Percentiles rank a stretch among this genome's conserved stretches.
phyloP scores from a whole-genome alignment of 2,113 vertebrate species.

The Pycnonotus jocosus region DNA sequence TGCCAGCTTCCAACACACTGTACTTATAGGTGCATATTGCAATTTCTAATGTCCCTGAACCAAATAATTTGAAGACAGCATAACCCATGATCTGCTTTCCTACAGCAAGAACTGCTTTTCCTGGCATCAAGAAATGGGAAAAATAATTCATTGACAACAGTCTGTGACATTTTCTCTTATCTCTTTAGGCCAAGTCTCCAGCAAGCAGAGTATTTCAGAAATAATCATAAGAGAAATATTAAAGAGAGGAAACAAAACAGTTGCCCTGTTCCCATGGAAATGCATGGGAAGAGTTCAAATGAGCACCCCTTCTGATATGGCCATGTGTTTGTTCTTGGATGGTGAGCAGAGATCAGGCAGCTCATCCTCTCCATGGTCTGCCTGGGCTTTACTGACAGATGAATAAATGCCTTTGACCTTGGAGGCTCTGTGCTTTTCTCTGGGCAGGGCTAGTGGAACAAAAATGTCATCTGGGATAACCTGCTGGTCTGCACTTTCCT shows the following conservation, averaged over 20 bases:
- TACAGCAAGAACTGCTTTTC: slow-evolving; percentile 12
- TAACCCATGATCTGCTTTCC: neutral
- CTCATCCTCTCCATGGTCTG: neutral
- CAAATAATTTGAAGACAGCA: neutral
- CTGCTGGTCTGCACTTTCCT: neutral
- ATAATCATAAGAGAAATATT: neutral
- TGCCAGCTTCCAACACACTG: neutral
- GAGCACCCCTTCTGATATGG: neutral
- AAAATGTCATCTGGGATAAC: neutral
- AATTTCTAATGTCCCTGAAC: neutral
- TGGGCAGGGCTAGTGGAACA: neutral
- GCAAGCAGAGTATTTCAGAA: neutral
- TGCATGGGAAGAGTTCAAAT: neutral
- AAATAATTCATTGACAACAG: slow-evolving; percentile 1
- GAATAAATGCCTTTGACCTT: neutral
- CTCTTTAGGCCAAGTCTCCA: slow-evolving; percentile 5
- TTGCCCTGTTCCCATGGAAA: neutral
- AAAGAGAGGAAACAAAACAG: neutral
- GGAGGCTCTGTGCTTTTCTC: neutral
- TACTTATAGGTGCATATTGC: neutral
- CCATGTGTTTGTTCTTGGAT: neutral
- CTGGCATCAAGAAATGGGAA: slow-evolving; percentile 36
- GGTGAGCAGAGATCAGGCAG: neutral
- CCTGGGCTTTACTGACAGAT: neutral
- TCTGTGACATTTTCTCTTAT: slow-evolving; percentile 32